Evolutionary conservation across 2,113 vertebrate genomes (phyloP).

Genomic region (Bubo blakistoni): DNA sequence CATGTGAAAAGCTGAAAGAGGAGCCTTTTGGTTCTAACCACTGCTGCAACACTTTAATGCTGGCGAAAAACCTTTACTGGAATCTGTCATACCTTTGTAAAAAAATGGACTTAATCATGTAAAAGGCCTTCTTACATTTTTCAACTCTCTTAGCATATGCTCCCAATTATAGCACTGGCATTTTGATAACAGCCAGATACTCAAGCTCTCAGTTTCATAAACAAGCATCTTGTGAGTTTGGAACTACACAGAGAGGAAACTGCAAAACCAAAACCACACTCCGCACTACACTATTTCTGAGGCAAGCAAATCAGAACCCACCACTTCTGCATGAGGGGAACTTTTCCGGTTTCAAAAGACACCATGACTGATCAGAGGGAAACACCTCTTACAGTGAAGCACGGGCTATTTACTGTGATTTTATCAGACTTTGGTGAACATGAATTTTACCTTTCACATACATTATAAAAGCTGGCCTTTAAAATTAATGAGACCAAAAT

Average conservation of each 20-base stretch:
- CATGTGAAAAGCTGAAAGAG: neutral
- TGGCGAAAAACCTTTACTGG: neutral
- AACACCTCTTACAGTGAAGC: neutral
- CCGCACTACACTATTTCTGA: neutral
- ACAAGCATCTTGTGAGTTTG: constrained; percentile 7
- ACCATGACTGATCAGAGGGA: neutral
- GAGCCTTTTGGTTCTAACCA: neutral
- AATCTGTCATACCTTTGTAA: neutral
- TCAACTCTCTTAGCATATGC: neutral
- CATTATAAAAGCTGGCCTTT: neutral
- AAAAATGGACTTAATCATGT: neutral
- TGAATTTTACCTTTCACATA: neutral
- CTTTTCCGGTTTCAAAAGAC: neutral
- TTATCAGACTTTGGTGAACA: neutral
- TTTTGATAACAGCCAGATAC: constrained; percentile 36
- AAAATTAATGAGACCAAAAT: neutral
- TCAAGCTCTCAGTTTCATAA: neutral
- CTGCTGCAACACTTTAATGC: neutral
- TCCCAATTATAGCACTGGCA: neutral
- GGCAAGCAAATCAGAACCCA: neutral
- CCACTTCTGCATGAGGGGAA: neutral
- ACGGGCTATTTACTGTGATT: neutral
- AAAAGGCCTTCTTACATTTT: neutral
- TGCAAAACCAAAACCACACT: neutral
- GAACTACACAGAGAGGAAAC: neutral